Conservation (phyloP, 2,797 vertebrate species). For the Enteromius argenteus region DNA sequence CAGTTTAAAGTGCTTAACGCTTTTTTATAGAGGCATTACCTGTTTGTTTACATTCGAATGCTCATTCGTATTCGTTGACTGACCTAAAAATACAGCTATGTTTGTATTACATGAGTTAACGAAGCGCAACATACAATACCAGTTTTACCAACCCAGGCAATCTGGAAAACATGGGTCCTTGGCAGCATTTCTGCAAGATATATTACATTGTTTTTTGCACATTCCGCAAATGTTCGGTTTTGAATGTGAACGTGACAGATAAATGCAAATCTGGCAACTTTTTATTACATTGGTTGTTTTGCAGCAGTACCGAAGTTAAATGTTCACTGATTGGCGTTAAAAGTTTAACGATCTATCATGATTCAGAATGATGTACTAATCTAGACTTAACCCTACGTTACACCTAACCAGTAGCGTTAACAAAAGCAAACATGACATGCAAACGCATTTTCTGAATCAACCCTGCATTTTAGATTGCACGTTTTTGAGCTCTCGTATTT, state of each 20-base stretch:
- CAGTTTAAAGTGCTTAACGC: neutral
- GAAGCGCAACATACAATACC: neutral
- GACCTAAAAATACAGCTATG: neutral
- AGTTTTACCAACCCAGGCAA: neutral
- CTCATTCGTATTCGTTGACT: neutral
- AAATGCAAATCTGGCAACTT: neutral
- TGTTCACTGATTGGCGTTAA: neutral
- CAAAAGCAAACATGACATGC: neutral
- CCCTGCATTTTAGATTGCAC: neutral
- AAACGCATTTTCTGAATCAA: neutral
- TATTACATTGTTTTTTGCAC: neutral
- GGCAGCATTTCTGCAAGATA: neutral
- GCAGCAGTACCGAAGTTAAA: neutral
- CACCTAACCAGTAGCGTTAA: neutral
- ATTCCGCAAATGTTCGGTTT: neutral
- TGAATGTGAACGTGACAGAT: neutral
- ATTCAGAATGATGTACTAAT: neutral
- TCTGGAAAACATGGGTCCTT: neutral
- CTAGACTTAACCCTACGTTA: neutral
- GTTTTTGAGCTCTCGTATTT: neutral
- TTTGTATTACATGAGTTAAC: neutral
- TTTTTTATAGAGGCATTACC: neutral
- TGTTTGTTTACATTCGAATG: conserved; percentile 1
- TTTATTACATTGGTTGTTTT: neutral
- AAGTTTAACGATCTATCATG: neutral